Conservation (phyloP, 92 coral and sea anemone species). For the Phenganax subtilis region DNA sequence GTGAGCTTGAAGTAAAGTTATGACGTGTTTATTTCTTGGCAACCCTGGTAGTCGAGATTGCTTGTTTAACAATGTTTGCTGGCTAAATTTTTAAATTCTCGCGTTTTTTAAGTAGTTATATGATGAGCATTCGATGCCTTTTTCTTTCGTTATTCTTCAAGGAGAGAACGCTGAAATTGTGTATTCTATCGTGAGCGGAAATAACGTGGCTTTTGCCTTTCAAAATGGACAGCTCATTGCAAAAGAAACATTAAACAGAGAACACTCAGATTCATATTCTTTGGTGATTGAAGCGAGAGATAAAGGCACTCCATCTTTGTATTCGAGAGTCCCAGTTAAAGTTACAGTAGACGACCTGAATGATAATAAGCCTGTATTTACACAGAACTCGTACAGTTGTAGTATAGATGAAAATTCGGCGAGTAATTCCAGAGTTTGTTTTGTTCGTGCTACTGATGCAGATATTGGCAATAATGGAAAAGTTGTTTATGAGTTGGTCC, state of each 20-base stretch:
- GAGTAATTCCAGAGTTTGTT: slow-evolving; percentile 48
- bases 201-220: slow-evolving; percentile 57
- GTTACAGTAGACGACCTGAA: slow-evolving; percentile 16
- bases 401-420: slow-evolving; percentile 81
- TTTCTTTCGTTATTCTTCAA: too few relatives aligned
- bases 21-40: too few relatives aligned
- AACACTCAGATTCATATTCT: slow-evolving; percentile 54
- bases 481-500: slow-evolving; percentile 50
- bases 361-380: slow-evolving; percentile 12
- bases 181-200: slow-evolving; percentile 68
- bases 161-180: slow-evolving; percentile 58
- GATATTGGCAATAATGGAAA: slow-evolving; percentile 63
- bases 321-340: slow-evolving; percentile 2
- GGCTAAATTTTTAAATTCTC: too few relatives aligned
- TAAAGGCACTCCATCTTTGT: slow-evolving; percentile 21
- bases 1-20: too few relatives aligned
- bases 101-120: too few relatives aligned
- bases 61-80: too few relatives aligned
- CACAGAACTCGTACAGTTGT: slow-evolving; percentile 43
- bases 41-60: too few relatives aligned
- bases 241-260: slow-evolving; percentile 56
- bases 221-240: slow-evolving; percentile 62
- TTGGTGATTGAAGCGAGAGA: slow-evolving; percentile 19
- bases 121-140: too few relatives aligned
- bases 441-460: slow-evolving; percentile 66